These are phyloP conservation scores for Parotia lawesii DNA, from an alignment of 2,113 vertebrate genomes.

Conservation along the genomic window DNA sequence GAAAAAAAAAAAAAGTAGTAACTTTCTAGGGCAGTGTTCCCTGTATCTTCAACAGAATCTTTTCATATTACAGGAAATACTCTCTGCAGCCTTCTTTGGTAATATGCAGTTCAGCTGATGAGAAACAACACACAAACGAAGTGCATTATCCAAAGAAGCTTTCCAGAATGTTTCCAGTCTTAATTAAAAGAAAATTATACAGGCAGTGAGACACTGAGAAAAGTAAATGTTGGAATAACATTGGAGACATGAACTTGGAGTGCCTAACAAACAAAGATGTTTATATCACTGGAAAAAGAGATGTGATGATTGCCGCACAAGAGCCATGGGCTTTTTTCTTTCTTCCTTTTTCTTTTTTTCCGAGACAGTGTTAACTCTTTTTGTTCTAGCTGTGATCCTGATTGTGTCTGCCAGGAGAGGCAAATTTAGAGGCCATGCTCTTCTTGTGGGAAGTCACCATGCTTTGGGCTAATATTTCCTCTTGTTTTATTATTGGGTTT, in stretches of 20 bases:
- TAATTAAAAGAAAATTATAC: conserved; percentile 46
- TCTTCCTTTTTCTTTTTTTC: not conserved
- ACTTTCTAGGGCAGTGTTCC: conserved; percentile 46
- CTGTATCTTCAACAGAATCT: conserved; percentile 39
- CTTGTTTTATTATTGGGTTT: conserved; percentile 20
- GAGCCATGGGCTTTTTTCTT: conserved; percentile 46
- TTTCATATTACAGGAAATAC: conserved; percentile 50
- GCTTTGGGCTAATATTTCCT: conserved; percentile 45
- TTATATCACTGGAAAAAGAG: conserved; percentile 47
- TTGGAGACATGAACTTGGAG: conserved; percentile 45
- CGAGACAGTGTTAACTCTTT: conserved; percentile 13
- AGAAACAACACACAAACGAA: conserved; percentile 39
- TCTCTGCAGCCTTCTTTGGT: conserved; percentile 51
- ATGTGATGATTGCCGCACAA: conserved; percentile 51
- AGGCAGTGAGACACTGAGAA: conserved; percentile 54
- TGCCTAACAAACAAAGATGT: conserved; percentile 53
- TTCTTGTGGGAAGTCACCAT: conserved; percentile 47
- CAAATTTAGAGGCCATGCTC: not conserved
- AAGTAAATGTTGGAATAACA: conserved; percentile 52
- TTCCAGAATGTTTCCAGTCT: conserved; percentile 60
- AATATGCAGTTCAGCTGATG: conserved; percentile 9
- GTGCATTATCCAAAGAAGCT: conserved; percentile 46
- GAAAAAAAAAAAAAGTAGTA: not conserved
- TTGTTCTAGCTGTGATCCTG: conserved; percentile 51
- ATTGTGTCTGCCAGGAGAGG: not conserved